Base-by-base conservation (phyloP, 2,113 vertebrate species). In the Euleptes europaea region DNA sequence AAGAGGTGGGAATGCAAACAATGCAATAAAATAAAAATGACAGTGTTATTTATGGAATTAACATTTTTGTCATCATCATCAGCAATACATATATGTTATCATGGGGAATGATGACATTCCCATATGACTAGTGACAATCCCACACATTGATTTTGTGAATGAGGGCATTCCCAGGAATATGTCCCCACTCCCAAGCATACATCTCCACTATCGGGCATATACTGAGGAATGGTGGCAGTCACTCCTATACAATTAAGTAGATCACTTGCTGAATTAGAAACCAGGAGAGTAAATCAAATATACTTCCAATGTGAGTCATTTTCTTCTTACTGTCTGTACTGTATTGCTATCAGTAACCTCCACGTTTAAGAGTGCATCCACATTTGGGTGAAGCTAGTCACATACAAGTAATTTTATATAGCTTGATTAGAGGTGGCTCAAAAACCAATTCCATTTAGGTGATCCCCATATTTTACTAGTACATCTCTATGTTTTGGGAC, bases 1-100 rank as follows among this genome's bases (percentile, higher is more conserved):
- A 94, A 82, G 79, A 74, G 85, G 74, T 0, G 54, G 90, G 47
- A 33, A 91, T 89, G 82, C 40, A 69, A 82, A 83, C 94, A 89
- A 87, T 33, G 79, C 74, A 87, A 92, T 79, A 89, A 90, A 85
- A 44, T 79, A 60, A 63, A 67, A 57, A 84, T 23, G 47, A 78
- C 49, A 78, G 26, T 33, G 70, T 60, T 60, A 44, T 78, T 78
- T 57, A 31, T 60, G 38, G 75, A 78, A 60, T 67, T 31, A 66
- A 28, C 67, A 74, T 89, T 87, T 89, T 84, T 70, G 19, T 77
- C 65, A 49, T 83, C 65, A 77, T 54, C 44, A 77, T 33, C 47
- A 76, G 74, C 76, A 69, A 49, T 78, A 31, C 54, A 75, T 75
- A 75, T 47, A n/a, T 83, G 82, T 79, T 44, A 75, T 40, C 23